Conservation (phyloP, 2,888 invertebrate genomes). For the Drepana falcataria region DNA sequence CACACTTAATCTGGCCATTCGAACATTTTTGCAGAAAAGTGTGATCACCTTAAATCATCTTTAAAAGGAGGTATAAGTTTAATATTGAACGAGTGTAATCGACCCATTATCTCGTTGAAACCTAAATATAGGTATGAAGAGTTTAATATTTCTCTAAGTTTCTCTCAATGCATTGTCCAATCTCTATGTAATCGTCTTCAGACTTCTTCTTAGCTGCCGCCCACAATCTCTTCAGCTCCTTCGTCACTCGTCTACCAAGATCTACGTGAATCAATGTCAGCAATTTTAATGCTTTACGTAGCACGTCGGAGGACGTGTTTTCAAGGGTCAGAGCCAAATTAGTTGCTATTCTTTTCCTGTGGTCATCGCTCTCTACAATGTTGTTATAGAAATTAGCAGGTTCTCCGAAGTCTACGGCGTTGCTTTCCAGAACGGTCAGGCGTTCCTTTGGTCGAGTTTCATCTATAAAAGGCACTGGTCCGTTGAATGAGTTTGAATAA, state of each 20-base stretch:
- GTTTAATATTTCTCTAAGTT: constrained; percentile 2
- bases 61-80: too few relatives aligned
- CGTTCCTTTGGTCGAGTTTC: constrained; percentile 32
- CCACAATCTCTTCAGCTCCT: background rate
- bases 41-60: too few relatives aligned
- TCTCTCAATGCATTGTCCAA: constrained; percentile 11
- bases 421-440: constrained; percentile 29
- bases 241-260: constrained; percentile 82
- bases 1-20: too few relatives aligned
- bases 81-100: too few relatives aligned
- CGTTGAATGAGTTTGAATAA: constrained; percentile 94
- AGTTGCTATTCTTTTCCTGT: constrained; percentile 18
- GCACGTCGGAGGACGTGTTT: constrained; percentile 8
- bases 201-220: background rate
- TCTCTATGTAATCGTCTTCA: constrained; percentile 5
- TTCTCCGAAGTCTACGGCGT: constrained; percentile 71
- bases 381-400: constrained; percentile 84
- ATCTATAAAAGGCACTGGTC: constrained; percentile 83
- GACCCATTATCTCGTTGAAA: too few relatives aligned
- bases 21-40: too few relatives aligned
- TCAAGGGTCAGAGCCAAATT: constrained; percentile 12
- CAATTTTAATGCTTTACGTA: constrained; percentile 86
- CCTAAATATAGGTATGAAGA: too few relatives aligned
- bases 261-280: constrained; percentile 86
- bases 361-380: constrained; percentile 21